phyloP scores from a whole-genome alignment of 2,113 vertebrate species.

The Daboia siamensis region DNA sequence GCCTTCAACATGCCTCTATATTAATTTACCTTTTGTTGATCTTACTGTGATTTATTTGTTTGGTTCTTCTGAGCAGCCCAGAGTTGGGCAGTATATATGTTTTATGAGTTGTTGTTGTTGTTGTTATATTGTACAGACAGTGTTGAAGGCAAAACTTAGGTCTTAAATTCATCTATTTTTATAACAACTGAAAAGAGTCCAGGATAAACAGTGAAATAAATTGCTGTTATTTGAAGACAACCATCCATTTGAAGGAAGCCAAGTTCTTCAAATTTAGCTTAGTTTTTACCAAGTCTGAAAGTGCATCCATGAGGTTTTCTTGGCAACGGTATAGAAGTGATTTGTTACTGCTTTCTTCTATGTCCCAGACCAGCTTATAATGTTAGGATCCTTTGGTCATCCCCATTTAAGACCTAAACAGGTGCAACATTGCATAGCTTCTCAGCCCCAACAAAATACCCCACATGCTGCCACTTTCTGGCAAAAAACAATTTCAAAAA shows the following conservation, averaged over 20 bases:
- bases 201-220: neutral
- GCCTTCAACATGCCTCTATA: neutral
- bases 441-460: neutral
- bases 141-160: neutral
- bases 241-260: neutral
- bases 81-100: neutral
- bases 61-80: neutral
- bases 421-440: neutral
- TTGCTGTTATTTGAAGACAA: neutral
- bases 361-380: neutral
- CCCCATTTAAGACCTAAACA: neutral
- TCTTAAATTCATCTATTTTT: neutral
- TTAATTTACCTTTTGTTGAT: neutral
- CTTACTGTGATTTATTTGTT: neutral
- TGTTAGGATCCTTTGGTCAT: neutral
- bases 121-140: neutral
- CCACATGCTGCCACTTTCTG: neutral
- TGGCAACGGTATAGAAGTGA: neutral
- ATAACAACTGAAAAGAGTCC: neutral
- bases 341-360: neutral
- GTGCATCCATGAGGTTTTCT: neutral
- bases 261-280: neutral
- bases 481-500: neutral
- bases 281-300: neutral
- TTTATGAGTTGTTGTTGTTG: neutral